phyloP scores from a whole-genome alignment of 2,113 vertebrate genomes.

The Leiothrix lutea region DNA sequence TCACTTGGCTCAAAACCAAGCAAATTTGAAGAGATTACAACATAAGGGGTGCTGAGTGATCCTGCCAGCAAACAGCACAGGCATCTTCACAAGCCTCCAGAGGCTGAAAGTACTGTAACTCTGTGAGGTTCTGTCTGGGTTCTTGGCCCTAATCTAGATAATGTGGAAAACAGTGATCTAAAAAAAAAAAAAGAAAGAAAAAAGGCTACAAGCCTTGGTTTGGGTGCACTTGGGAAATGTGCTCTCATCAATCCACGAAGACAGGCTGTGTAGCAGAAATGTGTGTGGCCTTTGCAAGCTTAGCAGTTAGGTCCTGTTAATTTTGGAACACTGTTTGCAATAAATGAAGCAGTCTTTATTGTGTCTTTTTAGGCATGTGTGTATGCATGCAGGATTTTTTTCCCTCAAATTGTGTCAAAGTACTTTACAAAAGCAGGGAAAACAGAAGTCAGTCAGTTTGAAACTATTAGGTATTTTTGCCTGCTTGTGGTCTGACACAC shows the following conservation, averaged over 20 bases:
- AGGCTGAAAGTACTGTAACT: not conserved
- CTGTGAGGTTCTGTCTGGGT: not conserved
- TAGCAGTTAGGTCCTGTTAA: not conserved
- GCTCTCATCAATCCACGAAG: accelerated
- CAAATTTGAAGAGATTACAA: not conserved
- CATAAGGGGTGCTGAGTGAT: not conserved
- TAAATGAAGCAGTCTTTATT: not conserved
- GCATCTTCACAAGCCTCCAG: not conserved
- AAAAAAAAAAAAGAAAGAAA: accelerated
- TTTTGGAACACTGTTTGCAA: not conserved
- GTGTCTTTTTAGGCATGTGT: not conserved
- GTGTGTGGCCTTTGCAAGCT: not conserved
- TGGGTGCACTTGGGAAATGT: not conserved
- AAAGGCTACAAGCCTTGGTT: not conserved
- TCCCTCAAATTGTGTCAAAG: not conserved
- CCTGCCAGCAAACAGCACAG: not conserved
- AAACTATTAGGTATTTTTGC: not conserved
- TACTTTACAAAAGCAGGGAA: not conserved
- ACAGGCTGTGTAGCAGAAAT: not conserved
- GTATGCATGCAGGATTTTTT: not conserved
- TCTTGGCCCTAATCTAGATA: not conserved
- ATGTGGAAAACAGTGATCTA: not conserved
- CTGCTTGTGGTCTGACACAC: not conserved
- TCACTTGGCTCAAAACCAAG: not conserved
- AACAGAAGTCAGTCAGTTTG: not conserved